phyloP scores from a whole-genome alignment of 1,140 invertebrate species.

The Centruroides vittatus region DNA sequence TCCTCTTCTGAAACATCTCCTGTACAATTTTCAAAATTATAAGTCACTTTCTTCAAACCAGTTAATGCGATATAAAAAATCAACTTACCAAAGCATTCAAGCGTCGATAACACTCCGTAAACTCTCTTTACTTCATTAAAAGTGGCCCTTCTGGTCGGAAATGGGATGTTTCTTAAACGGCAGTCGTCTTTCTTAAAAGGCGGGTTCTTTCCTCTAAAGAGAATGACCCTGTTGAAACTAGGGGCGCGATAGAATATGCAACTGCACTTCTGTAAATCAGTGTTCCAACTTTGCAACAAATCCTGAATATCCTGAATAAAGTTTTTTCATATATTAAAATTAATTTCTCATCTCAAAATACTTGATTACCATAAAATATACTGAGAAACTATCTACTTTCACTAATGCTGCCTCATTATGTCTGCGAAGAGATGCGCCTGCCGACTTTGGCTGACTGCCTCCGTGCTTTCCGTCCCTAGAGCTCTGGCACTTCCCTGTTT shows the following conservation, averaged over 20 bases:
- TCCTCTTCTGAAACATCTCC: too few species aligned
- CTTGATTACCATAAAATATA: too few species aligned
- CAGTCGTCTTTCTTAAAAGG: constrained; percentile 32
- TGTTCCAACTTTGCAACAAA: constrained; percentile 50
- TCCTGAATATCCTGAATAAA: constrained; percentile 60
- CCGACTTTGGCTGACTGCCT: constrained; percentile 48
- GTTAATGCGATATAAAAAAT: too few species aligned
- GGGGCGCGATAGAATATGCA: constrained; percentile 66
- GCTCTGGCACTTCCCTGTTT: constrained; percentile 68
- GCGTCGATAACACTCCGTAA: constrained; percentile 40
- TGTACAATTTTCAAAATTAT: too few species aligned
- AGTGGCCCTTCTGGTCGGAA: constrained; percentile 64
- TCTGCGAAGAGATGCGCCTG: constrained; percentile 60
- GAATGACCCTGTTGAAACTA: constrained; percentile 48
- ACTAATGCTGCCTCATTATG: constrained; percentile 57
- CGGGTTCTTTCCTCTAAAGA: constrained; percentile 53
- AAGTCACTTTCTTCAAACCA: too few species aligned
- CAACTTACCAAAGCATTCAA: too few species aligned
- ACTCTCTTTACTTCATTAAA: constrained; percentile 65
- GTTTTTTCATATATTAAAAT: not conserved
- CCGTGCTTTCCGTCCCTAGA: constrained; percentile 49
- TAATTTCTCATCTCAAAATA: not conserved
- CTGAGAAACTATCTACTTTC: constrained; percentile 33
- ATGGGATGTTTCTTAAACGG: constrained; percentile 57
- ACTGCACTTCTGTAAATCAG: constrained; percentile 48